Evolutionary conservation across 1,140 invertebrate genomes (phyloP), one percentile per base, ranked within the genome.

Genomic region (Monochamus saltuarius): DNA sequence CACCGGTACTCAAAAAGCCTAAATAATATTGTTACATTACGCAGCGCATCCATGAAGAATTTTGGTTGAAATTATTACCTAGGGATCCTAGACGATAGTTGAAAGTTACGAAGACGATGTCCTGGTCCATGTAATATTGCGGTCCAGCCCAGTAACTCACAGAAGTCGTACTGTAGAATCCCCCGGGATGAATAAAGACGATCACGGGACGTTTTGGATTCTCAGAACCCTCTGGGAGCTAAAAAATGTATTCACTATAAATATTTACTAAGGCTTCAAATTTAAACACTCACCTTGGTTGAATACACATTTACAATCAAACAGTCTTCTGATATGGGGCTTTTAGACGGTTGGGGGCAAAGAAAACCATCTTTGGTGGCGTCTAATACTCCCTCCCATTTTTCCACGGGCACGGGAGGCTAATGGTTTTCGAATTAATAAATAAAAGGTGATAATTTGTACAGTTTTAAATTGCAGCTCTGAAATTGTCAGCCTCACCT

Each of bases 1-100:
- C 85, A 3, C 84, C 86, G 0, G 84, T 87, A 62, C 84, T 85
- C 34, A 90, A 72, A 60, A 86, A 89, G 11, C 88, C 85, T 86
- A 52, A 43, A 29, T 29, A 29, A 29, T 29, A 6, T 29, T n/a
- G 6, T 29, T 3, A 29, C 2, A 29, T 29, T 29, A 29, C 22
- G 22, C 6, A 29, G 2, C 22, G 2, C 6, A 29, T 29, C 6
- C 6, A 29, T 29, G 22, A 6, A 3, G 22, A 3, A 29, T 29
- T 3, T 29, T 29, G 22, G 6, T 6, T 29, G 22, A 29, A 29
- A 3, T 29, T 29, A 29, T 29, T 67, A 83, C 83, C 83, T 17
- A 85, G 72, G 10, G 77, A 61, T 7, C 77, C 79, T 3, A 84
- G 59, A 54, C 85, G 70, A 65, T 86, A 87, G 70, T 87, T 85